A percentile compares a stretch with the other conserved stretches of the same genome.
These are phyloP conservation scores for Limnephilus rhombicus DNA, from an alignment of 2,888 invertebrate species.

Conservation along the genomic window DNA sequence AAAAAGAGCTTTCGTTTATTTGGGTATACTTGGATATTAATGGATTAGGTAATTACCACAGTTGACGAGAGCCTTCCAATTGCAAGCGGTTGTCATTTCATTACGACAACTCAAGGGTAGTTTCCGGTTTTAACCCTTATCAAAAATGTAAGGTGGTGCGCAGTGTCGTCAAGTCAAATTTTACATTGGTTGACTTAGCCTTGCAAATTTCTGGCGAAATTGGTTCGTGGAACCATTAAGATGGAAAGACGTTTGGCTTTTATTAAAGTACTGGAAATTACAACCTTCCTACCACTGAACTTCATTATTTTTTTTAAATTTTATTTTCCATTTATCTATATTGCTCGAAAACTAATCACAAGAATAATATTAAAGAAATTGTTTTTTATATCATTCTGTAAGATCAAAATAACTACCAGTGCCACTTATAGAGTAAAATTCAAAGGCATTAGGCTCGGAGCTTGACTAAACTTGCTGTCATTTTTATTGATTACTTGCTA, in stretches of 20 bases:
- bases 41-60: not conserved
- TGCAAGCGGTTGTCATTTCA: slow-evolving; percentile 28
- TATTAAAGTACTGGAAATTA: not conserved
- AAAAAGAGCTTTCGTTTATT: not conserved
- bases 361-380: too few species aligned
- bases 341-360: too few species aligned
- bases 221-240: not conserved
- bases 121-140: slow-evolving; percentile 13
- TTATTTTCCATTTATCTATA: too few species aligned
- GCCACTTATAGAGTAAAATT: too few species aligned
- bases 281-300: not conserved
- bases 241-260: not conserved
- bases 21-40: not conserved
- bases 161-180: not conserved
- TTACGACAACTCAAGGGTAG: slow-evolving; percentile 10
- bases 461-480: too few species aligned
- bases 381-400: too few species aligned
- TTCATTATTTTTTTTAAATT: too few species aligned
- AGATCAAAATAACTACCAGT: too few species aligned
- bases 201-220: slow-evolving; percentile 30
- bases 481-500: too few species aligned
- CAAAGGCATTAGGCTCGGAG: too few species aligned
- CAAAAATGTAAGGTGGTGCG: slow-evolving; percentile 31
- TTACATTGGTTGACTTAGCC: not conserved
- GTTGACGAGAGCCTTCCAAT: not conserved